Evolutionary conservation across 2,113 vertebrate species (phyloP).

Genomic region (pig (Sus scrofa)): DNA sequence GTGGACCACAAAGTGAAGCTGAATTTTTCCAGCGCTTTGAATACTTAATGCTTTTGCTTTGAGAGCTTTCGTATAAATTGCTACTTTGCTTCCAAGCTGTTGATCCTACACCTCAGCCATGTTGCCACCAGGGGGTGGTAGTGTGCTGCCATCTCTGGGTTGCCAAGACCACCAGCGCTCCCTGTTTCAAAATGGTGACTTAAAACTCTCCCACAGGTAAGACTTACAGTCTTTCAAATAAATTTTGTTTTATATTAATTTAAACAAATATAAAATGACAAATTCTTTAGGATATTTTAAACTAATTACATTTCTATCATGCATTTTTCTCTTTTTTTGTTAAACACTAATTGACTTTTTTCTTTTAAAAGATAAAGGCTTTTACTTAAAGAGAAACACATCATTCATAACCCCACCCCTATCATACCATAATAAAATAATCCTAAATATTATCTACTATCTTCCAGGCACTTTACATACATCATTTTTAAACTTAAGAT

Average conservation of each 20-base stretch:
- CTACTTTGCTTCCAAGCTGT: not conserved
- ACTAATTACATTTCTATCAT: not conserved
- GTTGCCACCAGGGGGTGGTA: constrained; percentile 70
- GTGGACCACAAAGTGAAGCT: not conserved
- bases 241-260: not conserved
- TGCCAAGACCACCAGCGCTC: not conserved
- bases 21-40: constrained; percentile 13
- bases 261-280: not conserved
- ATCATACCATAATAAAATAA: not conserved
- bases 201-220: not conserved
- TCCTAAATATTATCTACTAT: not conserved
- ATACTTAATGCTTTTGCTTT: not conserved
- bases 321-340: not conserved
- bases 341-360: not conserved
- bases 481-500: not conserved
- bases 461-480: not conserved
- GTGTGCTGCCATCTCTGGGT: not conserved
- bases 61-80: not conserved
- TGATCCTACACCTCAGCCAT: not conserved
- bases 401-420: not conserved
- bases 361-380: not conserved
- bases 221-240: not conserved
- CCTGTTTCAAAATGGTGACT: constrained; percentile 55
- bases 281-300: constrained; percentile 11
- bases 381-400: constrained; percentile 27